Evolutionary conservation across 2,113 vertebrate genomes (phyloP), one percentile per base, ranked within the genome.

Genomic region (Chloroceryle aenea): DNA sequence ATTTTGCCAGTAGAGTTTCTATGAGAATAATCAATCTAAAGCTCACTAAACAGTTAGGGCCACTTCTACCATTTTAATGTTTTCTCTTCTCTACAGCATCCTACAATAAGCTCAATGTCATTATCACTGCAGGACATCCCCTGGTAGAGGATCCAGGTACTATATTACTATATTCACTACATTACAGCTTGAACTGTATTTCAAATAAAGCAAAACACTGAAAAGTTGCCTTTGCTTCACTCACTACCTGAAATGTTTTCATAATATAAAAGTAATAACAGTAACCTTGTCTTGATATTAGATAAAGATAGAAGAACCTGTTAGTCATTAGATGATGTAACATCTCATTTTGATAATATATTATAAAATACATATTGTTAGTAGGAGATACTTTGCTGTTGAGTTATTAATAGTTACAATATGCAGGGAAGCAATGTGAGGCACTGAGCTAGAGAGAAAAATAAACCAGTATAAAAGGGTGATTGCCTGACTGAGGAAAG

Each of bases 261-360:
- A 10, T 71, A 12, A 11, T 14, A 2, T 30, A 29, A 42, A 83
- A 58, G 0, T 12, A 32, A 3, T n/a, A 55, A 23, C 4, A 74
- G 6, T 13, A 27, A 61, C 21, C 20, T 64, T 27, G 18, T 8
- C 32, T 55, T 29, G 21, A 14, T 68, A 26, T 32, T 73, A 53
- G 15, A 22, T 19, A 34, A 71, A n/a, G n/a, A n/a, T n/a, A n/a
- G n/a, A n/a, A n/a, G n/a, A n/a, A n/a, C n/a, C n/a, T 63, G 3
- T 21, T 66, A 22, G 19, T 18, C 1, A 0, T 36, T 34, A 12
- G 29, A 9, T 4, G 8, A 67, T 20, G 20, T 14, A 63, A 4
- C 4, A 2, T 13, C 81, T 63, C 3, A 40, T 77, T 74, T 61
- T 76, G 6, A 20, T 55, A 9, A 32, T 36, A 22, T 40, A 20